Evolutionary conservation across 2,797 vertebrate species (phyloP).

Genomic region (Odontamblyopus rebecca): DNA sequence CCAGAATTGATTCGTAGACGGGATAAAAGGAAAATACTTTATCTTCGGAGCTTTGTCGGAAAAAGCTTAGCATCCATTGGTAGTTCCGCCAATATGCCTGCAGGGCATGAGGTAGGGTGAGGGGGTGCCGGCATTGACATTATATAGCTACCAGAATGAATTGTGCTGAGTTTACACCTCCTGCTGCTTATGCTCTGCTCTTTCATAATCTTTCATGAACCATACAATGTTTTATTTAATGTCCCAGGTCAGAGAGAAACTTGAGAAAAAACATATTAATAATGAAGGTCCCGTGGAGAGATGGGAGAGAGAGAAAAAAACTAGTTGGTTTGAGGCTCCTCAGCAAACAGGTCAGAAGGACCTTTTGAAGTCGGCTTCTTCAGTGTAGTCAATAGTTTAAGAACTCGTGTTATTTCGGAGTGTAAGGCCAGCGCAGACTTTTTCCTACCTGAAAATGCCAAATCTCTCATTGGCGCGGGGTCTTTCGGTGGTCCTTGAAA

Average conservation of each 20-base stretch:
- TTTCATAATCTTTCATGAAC: slow-evolving; percentile 99
- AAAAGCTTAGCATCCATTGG: slow-evolving; percentile 99
- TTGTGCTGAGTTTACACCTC: slow-evolving; percentile 92
- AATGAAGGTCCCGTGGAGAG: slow-evolving; percentile 81
- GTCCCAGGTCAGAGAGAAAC: slow-evolving; percentile 97
- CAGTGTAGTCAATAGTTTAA: slow-evolving; percentile 86
- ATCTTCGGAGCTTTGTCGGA: slow-evolving; percentile 99
- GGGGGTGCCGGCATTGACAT: slow-evolving; percentile 90
- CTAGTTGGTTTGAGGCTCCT: slow-evolving; percentile 81
- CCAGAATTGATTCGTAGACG: slow-evolving; percentile 99
- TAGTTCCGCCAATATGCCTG: slow-evolving; percentile 95
- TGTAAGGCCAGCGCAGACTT: slow-evolving; percentile 79
- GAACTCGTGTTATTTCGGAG: slow-evolving; percentile 85
- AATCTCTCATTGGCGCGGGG: slow-evolving; percentile 72
- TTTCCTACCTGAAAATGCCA: slow-evolving; percentile 81
- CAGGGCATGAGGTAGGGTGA: slow-evolving; percentile 83
- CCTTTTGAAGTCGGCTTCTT: slow-evolving; percentile 83
- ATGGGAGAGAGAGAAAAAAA: slow-evolving; percentile 63
- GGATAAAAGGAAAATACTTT: slow-evolving; percentile 99
- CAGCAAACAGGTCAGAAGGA: slow-evolving; percentile 84
- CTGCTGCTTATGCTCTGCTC: slow-evolving; percentile 96
- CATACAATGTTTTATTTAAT: slow-evolving; percentile 99
- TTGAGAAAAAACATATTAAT: slow-evolving; percentile 91
- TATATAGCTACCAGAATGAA: slow-evolving; percentile 89
- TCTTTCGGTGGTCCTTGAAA: slow-evolving; percentile 67